phyloP scores from a whole-genome alignment of 2,797 vertebrate species.

The Vespertilio murinus region DNA sequence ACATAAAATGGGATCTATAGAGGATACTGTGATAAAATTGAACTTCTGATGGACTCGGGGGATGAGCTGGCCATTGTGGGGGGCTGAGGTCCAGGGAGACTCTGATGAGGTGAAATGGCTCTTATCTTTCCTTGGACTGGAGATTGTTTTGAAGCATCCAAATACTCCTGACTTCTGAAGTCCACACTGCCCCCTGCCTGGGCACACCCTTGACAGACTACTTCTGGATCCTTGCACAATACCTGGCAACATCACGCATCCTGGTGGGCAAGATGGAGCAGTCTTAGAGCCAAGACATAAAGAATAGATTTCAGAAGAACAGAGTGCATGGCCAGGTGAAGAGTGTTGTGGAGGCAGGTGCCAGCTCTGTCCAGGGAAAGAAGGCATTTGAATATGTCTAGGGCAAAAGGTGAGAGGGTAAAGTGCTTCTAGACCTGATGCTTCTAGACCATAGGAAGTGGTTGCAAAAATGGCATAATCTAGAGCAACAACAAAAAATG shows the following conservation, averaged over 20 bases:
- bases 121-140: background rate
- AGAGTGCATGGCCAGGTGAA: background rate
- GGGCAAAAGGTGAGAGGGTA: background rate
- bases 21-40: constrained; percentile 83
- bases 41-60: constrained; percentile 67
- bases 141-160: background rate
- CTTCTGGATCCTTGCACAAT: background rate
- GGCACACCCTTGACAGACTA: background rate
- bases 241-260: background rate
- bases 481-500: background rate
- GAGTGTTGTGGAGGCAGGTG: background rate
- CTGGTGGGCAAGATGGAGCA: background rate
- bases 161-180: background rate
- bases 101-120: background rate
- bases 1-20: constrained; percentile 83
- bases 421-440: background rate
- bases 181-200: background rate
- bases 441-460: background rate
- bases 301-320: background rate
- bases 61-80: constrained; percentile 44
- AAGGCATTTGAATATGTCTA: background rate
- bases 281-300: background rate
- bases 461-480: background rate
- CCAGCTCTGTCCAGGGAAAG: background rate
- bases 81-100: background rate